Evolutionary conservation across 64 coral and sea anemone species (phyloP).

Genomic region (Porites lutea): DNA sequence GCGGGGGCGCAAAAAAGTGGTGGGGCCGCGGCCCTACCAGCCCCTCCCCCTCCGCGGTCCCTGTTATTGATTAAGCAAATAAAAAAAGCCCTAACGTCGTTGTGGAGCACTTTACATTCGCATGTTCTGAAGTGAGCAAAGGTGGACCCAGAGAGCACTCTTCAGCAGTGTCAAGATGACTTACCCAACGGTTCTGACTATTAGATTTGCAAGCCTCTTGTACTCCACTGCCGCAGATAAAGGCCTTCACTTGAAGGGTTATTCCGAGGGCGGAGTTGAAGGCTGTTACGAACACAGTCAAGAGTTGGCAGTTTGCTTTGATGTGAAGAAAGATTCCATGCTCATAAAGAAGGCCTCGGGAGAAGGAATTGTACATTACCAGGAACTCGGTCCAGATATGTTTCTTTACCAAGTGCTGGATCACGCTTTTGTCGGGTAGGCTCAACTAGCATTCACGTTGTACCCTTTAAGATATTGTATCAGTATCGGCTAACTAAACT

Average conservation of each 20-base stretch:
- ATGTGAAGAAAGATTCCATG: constrained; percentile 16
- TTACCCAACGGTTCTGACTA: too few relatives aligned
- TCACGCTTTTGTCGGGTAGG: constrained; percentile 30
- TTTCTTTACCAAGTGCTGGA: constrained; percentile 6
- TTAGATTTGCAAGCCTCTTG: not conserved
- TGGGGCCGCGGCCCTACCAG: too few relatives aligned
- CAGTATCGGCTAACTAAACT: too few relatives aligned
- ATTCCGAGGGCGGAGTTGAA: not conserved
- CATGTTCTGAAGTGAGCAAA: not conserved
- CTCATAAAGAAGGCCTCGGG: not conserved
- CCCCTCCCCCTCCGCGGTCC: too few relatives aligned
- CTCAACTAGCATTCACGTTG: too few relatives aligned
- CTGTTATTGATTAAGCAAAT: not conserved
- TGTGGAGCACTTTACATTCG: not conserved
- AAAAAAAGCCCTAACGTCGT: not conserved
- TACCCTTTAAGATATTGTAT: too few relatives aligned
- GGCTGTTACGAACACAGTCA: constrained; percentile 10
- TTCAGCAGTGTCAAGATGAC: not conserved
- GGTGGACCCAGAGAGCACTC: not conserved
- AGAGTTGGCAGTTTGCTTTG: constrained; percentile 13
- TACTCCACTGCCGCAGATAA: not conserved
- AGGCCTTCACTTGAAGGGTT: constrained; percentile 16
- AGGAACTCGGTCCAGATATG: constrained; percentile 19
- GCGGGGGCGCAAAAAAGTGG: too few relatives aligned
- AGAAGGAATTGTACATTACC: constrained; percentile 7